phyloP scores from a whole-genome alignment of 2,797 vertebrate species.

The Adelosebastes latens region DNA sequence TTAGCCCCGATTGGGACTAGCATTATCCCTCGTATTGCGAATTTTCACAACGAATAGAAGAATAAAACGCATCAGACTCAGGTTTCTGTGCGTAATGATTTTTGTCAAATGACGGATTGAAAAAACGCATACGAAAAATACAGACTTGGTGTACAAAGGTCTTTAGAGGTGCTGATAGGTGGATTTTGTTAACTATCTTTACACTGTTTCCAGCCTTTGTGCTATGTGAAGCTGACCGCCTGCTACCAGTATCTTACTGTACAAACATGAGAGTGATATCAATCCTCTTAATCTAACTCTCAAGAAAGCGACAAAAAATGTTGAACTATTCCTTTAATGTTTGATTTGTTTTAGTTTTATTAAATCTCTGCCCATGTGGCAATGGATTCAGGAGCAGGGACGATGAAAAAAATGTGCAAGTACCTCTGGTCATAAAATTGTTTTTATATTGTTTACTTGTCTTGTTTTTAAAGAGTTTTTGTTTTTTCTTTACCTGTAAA shows the following conservation, averaged over 20 bases:
- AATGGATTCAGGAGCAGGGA: conserved; percentile 17
- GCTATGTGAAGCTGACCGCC: not conserved
- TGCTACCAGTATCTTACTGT: not conserved
- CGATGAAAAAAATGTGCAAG: not conserved
- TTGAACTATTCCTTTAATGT: not conserved
- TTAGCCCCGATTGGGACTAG: too few species aligned
- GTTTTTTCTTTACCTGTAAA: conserved; percentile 44
- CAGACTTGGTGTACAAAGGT: too few species aligned
- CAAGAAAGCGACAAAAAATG: not conserved
- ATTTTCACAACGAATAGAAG: too few species aligned
- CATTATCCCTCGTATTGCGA: accelerated
- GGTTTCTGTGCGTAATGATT: too few species aligned
- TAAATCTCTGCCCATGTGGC: not conserved
- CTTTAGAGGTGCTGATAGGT: too few species aligned
- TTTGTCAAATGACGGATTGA: too few species aligned
- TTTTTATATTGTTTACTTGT: conserved; percentile 28
- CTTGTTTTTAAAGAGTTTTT: conserved; percentile 8
- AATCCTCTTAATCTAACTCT: not conserved
- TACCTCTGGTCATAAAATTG: conserved; percentile 11
- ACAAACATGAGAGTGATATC: not conserved
- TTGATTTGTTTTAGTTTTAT: conserved; percentile 34
- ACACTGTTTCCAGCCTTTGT: not conserved
- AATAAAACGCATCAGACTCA: too few species aligned
- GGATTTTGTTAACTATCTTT: too few species aligned
- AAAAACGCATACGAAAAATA: too few species aligned